phyloP scores from a whole-genome alignment of 2,113 vertebrate species.

The Columba janthina region DNA sequence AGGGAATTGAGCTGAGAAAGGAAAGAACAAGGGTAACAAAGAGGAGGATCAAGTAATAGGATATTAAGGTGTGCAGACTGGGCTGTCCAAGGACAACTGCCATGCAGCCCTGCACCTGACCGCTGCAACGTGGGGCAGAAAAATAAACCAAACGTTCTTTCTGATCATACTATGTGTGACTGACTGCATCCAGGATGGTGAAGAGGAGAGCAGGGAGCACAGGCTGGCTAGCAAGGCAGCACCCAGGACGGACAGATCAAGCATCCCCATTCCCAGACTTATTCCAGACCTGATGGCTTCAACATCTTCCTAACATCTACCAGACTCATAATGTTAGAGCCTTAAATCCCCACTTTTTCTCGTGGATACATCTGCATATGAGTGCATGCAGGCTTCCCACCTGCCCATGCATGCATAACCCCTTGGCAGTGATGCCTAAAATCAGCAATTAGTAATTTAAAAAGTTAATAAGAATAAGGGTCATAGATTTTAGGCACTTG shows the following conservation, averaged over 20 bases:
- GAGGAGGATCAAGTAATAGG: background rate
- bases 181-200: background rate
- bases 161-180: background rate
- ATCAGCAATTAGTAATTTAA: no score
- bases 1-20: background rate
- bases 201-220: background rate
- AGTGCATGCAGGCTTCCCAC: background rate
- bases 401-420: fast-evolving
- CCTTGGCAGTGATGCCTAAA: background rate
- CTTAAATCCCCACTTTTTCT: background rate
- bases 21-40: background rate
- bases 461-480: no score
- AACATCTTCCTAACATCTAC: background rate
- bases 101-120: background rate
- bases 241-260: background rate
- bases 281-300: background rate
- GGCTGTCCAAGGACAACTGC: background rate
- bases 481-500: no score
- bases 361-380: no score
- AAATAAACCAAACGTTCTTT: background rate
- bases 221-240: background rate
- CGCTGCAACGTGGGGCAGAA: background rate
- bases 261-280: background rate
- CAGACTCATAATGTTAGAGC: background rate
- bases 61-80: background rate